Evolutionary conservation across 2,888 invertebrate genomes (phyloP).

Genomic region (Cheilosia impressa): DNA sequence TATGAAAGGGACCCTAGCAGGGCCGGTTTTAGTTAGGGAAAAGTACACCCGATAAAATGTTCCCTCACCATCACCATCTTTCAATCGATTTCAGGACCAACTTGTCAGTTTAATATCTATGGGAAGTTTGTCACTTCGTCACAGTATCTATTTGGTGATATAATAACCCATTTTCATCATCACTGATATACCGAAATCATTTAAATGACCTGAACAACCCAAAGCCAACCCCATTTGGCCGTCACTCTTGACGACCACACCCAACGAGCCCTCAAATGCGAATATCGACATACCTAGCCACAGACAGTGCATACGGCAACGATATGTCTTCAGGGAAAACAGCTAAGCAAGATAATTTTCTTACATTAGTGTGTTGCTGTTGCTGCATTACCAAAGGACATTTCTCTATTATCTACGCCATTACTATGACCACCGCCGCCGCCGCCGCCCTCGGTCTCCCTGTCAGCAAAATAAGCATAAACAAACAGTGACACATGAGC

Average conservation of each 20-base stretch:
- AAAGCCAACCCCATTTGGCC: too few relatives aligned
- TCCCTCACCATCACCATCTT: too few relatives aligned
- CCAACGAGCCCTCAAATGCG: background rate
- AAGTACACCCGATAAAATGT: too few relatives aligned
- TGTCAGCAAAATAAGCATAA: constrained; percentile 71
- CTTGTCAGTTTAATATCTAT: too few relatives aligned
- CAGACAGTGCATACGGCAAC: background rate
- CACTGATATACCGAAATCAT: too few relatives aligned
- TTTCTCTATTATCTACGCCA: constrained; percentile 51
- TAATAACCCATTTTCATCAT: too few relatives aligned
- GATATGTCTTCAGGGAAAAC: background rate
- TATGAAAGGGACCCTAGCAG: too few relatives aligned
- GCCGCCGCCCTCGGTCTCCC: constrained; percentile 40
- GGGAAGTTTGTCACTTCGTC: too few relatives aligned
- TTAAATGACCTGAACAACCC: too few relatives aligned
- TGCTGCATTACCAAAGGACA: constrained; percentile 37
- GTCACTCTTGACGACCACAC: background rate
- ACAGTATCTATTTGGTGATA: too few relatives aligned
- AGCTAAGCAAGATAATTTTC: constrained; percentile 30
- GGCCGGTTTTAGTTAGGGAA: too few relatives aligned
- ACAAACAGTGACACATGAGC: constrained; percentile 72
- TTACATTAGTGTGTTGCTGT: constrained; percentile 32
- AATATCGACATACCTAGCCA: background rate
- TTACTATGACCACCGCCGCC: constrained; percentile 50
- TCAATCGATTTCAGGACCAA: too few relatives aligned